Percentiles rank a stretch among this genome's conserved stretches.
Evolutionary conservation across 30 jellyfish, hydroid and myxozoan species (phyloP).

Genomic region (Chironex yamaguchii): DNA sequence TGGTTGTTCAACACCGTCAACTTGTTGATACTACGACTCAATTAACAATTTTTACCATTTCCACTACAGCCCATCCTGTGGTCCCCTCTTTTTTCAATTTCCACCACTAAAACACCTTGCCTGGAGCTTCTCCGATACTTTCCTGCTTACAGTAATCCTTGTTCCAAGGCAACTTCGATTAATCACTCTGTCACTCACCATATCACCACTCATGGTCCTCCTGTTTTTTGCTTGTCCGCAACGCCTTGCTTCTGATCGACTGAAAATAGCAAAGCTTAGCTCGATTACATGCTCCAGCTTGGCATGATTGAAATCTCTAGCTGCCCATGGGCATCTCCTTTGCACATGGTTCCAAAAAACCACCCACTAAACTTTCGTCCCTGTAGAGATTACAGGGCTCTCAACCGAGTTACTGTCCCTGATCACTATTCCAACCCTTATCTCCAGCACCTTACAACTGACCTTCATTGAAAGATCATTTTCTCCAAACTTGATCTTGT

Average conservation of each 20-base stretch:
- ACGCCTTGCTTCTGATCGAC: constrained; percentile 58
- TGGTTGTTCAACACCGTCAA: neutral
- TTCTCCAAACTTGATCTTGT: too few species aligned
- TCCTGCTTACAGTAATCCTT: constrained; percentile 4
- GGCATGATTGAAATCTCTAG: constrained; percentile 56
- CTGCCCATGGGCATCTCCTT: constrained; percentile 64
- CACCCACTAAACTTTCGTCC: constrained; percentile 14
- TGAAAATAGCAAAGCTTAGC: constrained; percentile 37
- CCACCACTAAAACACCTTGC: constrained; percentile 11
- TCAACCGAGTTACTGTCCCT: too few species aligned
- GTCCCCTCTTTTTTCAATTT: neutral
- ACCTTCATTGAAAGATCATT: too few species aligned
- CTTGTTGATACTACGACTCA: constrained; percentile 40
- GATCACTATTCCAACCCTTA: too few species aligned
- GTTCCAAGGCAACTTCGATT: constrained; percentile 11
- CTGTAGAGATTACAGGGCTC: constrained; percentile 7
- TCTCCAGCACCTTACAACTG: too few species aligned
- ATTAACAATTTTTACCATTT: neutral
- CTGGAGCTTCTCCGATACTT: constrained; percentile 14
- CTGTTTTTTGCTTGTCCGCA: constrained; percentile 53
- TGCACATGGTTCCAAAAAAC: constrained; percentile 62
- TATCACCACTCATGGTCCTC: constrained; percentile 57
- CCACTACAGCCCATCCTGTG: constrained; percentile 9
- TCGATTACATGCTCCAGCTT: constrained; percentile 73
- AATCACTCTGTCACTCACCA: constrained; percentile 30